These are phyloP conservation scores for Drosophila setosimentum DNA, from an alignment of 2,888 invertebrate species.

Conservation along the genomic window DNA sequence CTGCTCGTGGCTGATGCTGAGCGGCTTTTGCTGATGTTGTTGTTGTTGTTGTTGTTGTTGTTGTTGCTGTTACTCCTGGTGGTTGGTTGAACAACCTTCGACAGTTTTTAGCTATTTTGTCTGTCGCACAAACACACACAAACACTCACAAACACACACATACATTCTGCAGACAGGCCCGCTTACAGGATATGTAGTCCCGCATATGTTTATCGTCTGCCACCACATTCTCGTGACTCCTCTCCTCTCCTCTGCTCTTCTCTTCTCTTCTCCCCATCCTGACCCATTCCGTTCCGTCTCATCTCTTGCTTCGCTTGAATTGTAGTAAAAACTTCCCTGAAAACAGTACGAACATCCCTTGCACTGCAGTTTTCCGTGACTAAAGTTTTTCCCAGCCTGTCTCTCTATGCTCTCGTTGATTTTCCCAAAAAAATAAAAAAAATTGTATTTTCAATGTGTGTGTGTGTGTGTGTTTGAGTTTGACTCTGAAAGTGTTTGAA, in stretches of 20 bases:
- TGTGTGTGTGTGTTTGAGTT: slow-evolving; percentile 27
- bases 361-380: slow-evolving; percentile 39
- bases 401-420: slow-evolving; percentile 30
- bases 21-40: background rate
- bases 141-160: slow-evolving; percentile 24
- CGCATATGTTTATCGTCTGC: slow-evolving; percentile 71
- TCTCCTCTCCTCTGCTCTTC: slow-evolving; percentile 5
- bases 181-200: slow-evolving; percentile 69
- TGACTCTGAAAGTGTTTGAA: slow-evolving; percentile 75
- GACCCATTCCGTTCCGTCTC: slow-evolving; percentile 28
- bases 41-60: slow-evolving; percentile 20
- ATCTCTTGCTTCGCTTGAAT: slow-evolving; percentile 36
- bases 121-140: slow-evolving; percentile 41
- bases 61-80: slow-evolving; percentile 30
- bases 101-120: slow-evolving; percentile 74
- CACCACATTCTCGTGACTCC: slow-evolving; percentile 42
- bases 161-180: slow-evolving; percentile 41
- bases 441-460: background rate
- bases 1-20: slow-evolving; percentile 44
- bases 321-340: slow-evolving; percentile 53
- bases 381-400: slow-evolving; percentile 63
- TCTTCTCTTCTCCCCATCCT: background rate
- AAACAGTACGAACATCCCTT: slow-evolving; percentile 49
- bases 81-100: slow-evolving; percentile 73
- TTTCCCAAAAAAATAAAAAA: slow-evolving; percentile 15